A percentile compares a stretch with the other conserved stretches of the same genome.
These are phyloP conservation scores for Agraylea sexmaculata DNA, from an alignment of 1,140 invertebrate species.

Conservation along the genomic window DNA sequence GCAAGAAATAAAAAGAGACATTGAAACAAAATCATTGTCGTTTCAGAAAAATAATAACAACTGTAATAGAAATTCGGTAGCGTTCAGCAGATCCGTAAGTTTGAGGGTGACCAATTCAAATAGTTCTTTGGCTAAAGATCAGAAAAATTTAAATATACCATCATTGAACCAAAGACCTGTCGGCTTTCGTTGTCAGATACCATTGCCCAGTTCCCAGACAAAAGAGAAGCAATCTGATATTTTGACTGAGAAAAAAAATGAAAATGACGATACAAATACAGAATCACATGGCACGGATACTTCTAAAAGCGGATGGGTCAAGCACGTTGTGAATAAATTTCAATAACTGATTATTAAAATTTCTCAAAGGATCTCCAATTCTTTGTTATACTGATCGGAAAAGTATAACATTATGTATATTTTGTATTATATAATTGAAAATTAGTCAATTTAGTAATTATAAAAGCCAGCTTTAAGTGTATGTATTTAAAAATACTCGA, in stretches of 20 bases:
- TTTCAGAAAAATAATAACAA: constrained; percentile 8
- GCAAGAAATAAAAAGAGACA: constrained; percentile 35
- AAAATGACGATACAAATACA: constrained; percentile 2
- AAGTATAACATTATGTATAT: too few relatives aligned
- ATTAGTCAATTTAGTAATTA: too few relatives aligned
- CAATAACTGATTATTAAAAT: constrained; percentile 26
- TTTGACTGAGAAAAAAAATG: constrained; percentile 3
- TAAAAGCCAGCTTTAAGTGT: too few relatives aligned
- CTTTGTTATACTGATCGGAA: too few relatives aligned
- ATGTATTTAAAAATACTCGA: too few relatives aligned
- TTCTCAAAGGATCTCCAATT: too few relatives aligned
- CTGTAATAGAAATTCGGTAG: not conserved
- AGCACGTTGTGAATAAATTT: constrained; percentile 41
- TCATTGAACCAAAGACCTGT: constrained; percentile 7
- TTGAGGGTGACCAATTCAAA: constrained; percentile 11
- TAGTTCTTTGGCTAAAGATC: too few relatives aligned
- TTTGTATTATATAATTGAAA: too few relatives aligned
- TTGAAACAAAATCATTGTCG: constrained; percentile 32
- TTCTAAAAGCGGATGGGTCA: constrained; percentile 36
- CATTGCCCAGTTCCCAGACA: constrained; percentile 1
- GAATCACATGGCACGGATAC: constrained; percentile 21
- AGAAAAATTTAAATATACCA: too few relatives aligned
- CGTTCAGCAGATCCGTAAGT: constrained; percentile 15
- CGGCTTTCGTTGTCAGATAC: constrained; percentile 8
- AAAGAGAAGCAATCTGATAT: constrained; percentile 16